Conservation (phyloP, 2,113 vertebrate genomes). For the Peromyscus californicus region DNA sequence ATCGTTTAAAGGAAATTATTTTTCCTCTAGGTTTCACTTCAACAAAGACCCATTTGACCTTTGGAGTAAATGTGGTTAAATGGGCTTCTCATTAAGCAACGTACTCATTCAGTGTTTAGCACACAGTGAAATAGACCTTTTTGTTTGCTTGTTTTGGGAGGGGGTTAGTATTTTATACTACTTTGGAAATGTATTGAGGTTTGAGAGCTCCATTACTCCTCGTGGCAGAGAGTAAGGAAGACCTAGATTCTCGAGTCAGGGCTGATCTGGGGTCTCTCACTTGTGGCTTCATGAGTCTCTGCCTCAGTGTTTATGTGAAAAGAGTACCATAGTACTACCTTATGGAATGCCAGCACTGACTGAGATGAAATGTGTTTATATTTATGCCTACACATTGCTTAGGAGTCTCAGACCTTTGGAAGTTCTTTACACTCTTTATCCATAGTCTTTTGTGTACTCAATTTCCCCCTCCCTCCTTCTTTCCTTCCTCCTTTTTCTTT, state of each 20-base stretch:
- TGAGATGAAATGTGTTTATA: neutral
- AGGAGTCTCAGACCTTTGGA: neutral
- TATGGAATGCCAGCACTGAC: neutral
- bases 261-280: neutral
- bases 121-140: neutral
- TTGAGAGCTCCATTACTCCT: neutral
- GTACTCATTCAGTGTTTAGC: neutral
- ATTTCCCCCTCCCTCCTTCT: too few relatives aligned
- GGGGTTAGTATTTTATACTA: neutral
- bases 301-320: neutral
- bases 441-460: neutral
- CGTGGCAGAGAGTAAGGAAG: neutral
- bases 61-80: neutral
- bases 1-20: neutral
- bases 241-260: neutral
- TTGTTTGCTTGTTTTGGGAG: neutral
- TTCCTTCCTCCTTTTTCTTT: too few relatives aligned
- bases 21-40: neutral
- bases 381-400: neutral
- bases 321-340: neutral
- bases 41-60: neutral
- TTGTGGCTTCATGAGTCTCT: neutral
- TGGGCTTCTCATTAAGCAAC: neutral
- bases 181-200: neutral
- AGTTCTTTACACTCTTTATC: neutral